phyloP scores from a whole-genome alignment of 2,797 vertebrate species.

The Sylvilagus floridanus region DNA sequence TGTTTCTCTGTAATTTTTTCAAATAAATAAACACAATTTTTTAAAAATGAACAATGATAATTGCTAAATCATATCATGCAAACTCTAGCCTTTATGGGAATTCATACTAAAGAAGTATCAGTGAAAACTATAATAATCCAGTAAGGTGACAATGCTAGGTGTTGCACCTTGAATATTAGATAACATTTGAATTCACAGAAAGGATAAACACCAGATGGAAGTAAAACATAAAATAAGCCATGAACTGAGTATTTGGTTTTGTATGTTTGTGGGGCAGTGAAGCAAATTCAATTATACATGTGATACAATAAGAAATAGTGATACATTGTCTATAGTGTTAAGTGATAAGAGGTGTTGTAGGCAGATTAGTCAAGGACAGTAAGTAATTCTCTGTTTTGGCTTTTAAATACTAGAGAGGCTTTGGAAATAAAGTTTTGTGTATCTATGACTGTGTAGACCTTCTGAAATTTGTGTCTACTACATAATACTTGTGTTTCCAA shows the following conservation, averaged over 20 bases:
- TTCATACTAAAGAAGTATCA: not conserved
- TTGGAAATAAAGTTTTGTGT: not conserved
- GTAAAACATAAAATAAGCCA: not conserved
- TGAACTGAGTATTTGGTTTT: not conserved
- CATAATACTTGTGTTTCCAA: not conserved
- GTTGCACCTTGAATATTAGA: not conserved
- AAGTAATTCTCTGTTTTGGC: not conserved
- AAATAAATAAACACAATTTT: not conserved
- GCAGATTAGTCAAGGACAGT: not conserved
- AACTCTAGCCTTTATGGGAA: not conserved
- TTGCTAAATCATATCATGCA: not conserved
- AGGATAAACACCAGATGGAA: not conserved
- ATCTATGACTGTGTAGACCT: not conserved
- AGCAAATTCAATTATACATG: not conserved
- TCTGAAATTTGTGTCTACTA: not conserved
- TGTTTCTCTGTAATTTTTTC: not conserved
- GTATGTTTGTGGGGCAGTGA: not conserved
- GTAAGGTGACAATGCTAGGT: not conserved
- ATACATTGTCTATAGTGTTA: not conserved
- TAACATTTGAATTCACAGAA: constrained; percentile 31
- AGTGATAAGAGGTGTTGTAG: not conserved
- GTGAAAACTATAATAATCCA: not conserved
- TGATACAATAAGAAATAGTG: not conserved
- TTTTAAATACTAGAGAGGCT: not conserved
- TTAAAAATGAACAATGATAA: not conserved